A percentile compares a stretch with the other conserved stretches of the same genome.
phyloP scores from a whole-genome alignment of 2,113 vertebrate species.

The Empidonax alnorum region DNA sequence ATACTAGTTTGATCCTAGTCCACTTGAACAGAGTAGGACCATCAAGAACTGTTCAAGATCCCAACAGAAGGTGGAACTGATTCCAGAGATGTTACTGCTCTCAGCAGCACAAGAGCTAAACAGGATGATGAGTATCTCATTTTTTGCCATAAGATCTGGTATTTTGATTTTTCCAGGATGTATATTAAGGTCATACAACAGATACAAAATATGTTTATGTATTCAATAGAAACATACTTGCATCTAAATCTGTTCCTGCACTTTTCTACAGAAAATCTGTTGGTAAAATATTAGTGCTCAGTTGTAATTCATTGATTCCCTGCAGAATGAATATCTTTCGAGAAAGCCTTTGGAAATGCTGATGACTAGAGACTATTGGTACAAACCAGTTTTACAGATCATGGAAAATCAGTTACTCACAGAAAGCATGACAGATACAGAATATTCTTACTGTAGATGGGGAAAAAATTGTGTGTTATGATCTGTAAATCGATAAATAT shows the following conservation, averaged over 20 bases:
- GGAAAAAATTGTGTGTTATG: constrained; percentile 59
- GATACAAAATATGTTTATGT: constrained; percentile 30
- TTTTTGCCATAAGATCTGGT: not conserved
- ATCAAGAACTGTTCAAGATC: not conserved
- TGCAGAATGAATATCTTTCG: constrained; percentile 63
- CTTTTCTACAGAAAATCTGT: constrained; percentile 18
- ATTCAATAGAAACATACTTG: constrained; percentile 40
- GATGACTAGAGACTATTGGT: constrained; percentile 18
- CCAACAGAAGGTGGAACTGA: not conserved
- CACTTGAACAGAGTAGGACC: not conserved
- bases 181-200: not conserved
- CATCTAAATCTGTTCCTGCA: constrained; percentile 43
- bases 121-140: not conserved
- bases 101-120: not conserved
- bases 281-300: not conserved
- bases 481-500: constrained; percentile 72
- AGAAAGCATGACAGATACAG: constrained; percentile 59
- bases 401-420: constrained; percentile 73
- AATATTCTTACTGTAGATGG: constrained; percentile 69
- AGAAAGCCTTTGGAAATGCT: constrained; percentile 56
- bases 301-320: constrained; percentile 51
- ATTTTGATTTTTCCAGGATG: constrained; percentile 4
- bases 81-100: not conserved
- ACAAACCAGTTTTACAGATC: constrained; percentile 67
- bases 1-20: not conserved